phyloP scores from a whole-genome alignment of 92 coral and sea anemone genomes.

The Phymanthus crucifer region DNA sequence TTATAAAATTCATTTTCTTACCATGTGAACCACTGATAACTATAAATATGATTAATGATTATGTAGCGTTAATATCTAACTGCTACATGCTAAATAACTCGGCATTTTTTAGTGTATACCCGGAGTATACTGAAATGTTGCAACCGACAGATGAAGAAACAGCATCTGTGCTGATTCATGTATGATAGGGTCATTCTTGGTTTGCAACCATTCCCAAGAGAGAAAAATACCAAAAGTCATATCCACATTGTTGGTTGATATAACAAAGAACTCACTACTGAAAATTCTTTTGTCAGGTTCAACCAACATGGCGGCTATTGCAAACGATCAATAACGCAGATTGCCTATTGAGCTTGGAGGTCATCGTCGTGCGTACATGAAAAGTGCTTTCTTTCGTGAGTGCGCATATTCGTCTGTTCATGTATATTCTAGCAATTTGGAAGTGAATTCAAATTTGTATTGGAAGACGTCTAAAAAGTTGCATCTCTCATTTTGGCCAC shows the following conservation, averaged over 20 bases:
- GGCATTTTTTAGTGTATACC: background rate
- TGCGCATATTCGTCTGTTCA: no score
- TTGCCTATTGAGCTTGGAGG: no score
- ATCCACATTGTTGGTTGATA: no score
- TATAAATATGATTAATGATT: background rate
- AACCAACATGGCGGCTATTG: no score
- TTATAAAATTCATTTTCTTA: background rate
- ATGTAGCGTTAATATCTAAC: background rate
- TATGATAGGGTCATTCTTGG: background rate
- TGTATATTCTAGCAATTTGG: background rate
- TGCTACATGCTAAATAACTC: background rate
- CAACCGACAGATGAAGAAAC: no score
- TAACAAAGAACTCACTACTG: no score
- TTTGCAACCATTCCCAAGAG: background rate
- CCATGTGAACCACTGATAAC: background rate
- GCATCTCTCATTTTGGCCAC: conserved; percentile 92
- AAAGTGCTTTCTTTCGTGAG: no score
- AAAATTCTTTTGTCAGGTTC: no score
- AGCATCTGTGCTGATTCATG: no score
- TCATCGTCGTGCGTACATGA: no score
- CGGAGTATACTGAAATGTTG: background rate
- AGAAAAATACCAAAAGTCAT: no score
- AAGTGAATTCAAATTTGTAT: background rate
- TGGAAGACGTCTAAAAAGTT: conserved; percentile 53
- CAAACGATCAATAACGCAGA: no score